Conservation (phyloP, 1,140 invertebrate species). For the Cyclina sinensis region DNA sequence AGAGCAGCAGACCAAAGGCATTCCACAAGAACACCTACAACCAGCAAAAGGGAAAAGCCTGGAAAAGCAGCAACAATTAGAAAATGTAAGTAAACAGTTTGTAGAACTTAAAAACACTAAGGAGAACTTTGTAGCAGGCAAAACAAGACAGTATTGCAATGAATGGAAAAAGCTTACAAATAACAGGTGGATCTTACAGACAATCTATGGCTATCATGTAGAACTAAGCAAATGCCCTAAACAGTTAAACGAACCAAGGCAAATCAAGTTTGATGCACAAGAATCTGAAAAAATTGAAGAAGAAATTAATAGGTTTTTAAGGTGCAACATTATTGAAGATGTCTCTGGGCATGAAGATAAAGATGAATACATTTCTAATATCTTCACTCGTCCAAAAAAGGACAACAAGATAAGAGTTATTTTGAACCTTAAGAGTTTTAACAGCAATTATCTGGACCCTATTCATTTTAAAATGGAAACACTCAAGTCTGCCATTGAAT, state of each 20-base stretch:
- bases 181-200: slow-evolving; percentile 11
- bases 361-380: slow-evolving; percentile 11
- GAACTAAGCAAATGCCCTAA: neutral
- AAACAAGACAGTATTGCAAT: neutral
- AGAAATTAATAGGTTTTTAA: neutral
- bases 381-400: neutral
- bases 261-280: neutral
- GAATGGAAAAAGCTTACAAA: neutral
- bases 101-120: no score
- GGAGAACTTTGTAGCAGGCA: neutral
- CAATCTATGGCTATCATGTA: neutral
- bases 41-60: no score
- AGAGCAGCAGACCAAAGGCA: no score
- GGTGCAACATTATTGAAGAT: neutral
- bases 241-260: neutral
- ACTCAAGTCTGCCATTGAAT: neutral
- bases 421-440: slow-evolving; percentile 8
- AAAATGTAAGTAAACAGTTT: no score
- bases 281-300: neutral
- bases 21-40: no score
- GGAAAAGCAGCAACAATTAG: no score
- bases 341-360: neutral
- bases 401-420: neutral
- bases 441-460: neutral
- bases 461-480: slow-evolving; percentile 7